Evolutionary conservation across 53 echinoderm and acorn worm species (phyloP).

Genomic region (Holothuria scabra): DNA sequence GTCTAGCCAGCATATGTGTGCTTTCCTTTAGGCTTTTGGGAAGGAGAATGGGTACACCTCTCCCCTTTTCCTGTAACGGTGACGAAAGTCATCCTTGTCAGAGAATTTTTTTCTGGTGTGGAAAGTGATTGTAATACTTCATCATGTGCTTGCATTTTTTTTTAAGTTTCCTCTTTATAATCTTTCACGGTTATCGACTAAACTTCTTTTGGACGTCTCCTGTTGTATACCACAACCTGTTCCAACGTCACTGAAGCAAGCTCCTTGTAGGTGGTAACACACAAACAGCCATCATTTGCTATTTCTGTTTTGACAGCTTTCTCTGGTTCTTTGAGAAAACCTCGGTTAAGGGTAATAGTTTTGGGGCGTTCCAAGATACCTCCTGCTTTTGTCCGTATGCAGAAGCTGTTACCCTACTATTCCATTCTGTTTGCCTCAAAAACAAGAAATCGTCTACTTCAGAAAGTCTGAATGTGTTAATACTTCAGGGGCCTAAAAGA

Average conservation of each 20-base stretch:
- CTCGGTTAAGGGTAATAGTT: constrained; percentile 57
- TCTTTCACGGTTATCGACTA: constrained; percentile 19
- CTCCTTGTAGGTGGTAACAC: not conserved
- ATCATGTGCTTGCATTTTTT: not conserved
- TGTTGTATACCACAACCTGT: constrained; percentile 36
- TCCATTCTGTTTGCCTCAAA: constrained; percentile 51
- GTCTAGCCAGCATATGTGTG: constrained; percentile 49
- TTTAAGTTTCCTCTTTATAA: not conserved
- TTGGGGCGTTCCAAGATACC: constrained; percentile 42
- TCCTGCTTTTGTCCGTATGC: constrained; percentile 57
- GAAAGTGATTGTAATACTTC: not conserved
- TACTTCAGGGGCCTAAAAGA: too few species aligned
- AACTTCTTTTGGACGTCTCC: constrained; percentile 28
- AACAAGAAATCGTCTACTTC: constrained; percentile 62
- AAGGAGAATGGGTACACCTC: constrained; percentile 55
- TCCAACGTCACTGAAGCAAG: constrained; percentile 2
- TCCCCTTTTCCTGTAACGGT: constrained; percentile 51
- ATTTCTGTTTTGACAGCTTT: constrained; percentile 22
- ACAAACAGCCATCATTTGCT: not conserved
- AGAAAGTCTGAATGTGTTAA: too few species aligned
- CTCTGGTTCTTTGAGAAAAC: constrained; percentile 48
- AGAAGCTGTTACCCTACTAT: constrained; percentile 37
- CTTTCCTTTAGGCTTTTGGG: constrained; percentile 33
- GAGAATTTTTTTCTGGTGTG: constrained; percentile 39
- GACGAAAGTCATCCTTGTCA: constrained; percentile 19